phyloP scores from a whole-genome alignment of 2,888 invertebrate species.

The Thera obeliscata region DNA sequence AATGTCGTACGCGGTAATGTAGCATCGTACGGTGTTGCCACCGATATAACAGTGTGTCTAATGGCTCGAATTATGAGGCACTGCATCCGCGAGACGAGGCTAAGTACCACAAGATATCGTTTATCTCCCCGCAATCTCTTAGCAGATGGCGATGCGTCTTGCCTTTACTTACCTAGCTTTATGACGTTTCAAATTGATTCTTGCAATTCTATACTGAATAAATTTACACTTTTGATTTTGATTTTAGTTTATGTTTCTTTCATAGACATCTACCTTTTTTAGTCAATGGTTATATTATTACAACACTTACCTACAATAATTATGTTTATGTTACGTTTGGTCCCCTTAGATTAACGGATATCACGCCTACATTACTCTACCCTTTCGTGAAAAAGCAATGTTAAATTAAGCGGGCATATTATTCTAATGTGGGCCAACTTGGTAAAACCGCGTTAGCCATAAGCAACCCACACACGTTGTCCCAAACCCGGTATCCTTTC shows the following conservation, averaged over 20 bases:
- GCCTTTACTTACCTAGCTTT: not conserved
- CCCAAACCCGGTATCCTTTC: constrained; percentile 44
- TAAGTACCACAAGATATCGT: constrained; percentile 40
- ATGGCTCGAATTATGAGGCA: constrained; percentile 51
- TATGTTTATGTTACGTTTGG: too few species aligned
- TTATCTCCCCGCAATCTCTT: constrained; percentile 40
- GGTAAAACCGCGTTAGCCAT: constrained; percentile 28
- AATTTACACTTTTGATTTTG: too few species aligned
- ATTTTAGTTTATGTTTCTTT: constrained; percentile 5
- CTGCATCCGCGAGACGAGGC: constrained; percentile 47
- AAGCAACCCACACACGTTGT: constrained; percentile 49
- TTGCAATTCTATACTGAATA: too few species aligned
- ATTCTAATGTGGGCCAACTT: constrained; percentile 34
- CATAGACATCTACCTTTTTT: not conserved
- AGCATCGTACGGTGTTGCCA: constrained; percentile 38
- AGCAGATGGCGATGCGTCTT: constrained; percentile 15
- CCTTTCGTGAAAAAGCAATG: constrained; percentile 8
- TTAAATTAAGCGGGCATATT: constrained; percentile 22
- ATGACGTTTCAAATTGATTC: too few species aligned
- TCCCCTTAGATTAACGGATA: not conserved
- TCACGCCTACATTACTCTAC: constrained; percentile 11
- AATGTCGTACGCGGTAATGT: constrained; percentile 44
- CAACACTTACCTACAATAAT: too few species aligned
- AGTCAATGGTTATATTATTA: not conserved
- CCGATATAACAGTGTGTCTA: constrained; percentile 56